Evolutionary conservation across 1,140 invertebrate genomes (phyloP), one percentile per base, ranked within the genome.

Genomic region (Bursaphelenchus mucronatus): DNA sequence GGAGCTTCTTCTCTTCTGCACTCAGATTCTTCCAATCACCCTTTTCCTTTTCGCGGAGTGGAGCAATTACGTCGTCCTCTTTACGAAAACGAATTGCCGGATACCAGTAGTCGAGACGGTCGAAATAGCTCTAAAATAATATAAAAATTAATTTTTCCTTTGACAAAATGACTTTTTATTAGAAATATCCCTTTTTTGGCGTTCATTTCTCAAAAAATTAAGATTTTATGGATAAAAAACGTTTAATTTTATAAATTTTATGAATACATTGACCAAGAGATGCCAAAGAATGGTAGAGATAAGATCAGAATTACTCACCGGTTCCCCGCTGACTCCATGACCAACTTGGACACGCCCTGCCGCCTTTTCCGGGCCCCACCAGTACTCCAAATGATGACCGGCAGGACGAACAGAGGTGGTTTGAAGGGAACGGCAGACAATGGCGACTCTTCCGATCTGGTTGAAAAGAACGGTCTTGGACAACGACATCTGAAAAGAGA

Each of bases 21-120:
- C 55, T 64, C 43, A 79, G 57, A 44, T 68, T 69, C 69, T 79
- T 81, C 77, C 77, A 79, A 62, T 79, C 77, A 9, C 65, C 74
- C 46, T 71, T 40, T 44, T 79, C 77, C 61, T 81, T 81, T 30
- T 67, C 46, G 15, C 78, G 69, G 19, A 79, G 63, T 15, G 78
- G 71, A 11, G 45, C 56, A 49, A 75, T 75, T 10, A 68, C 56
- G 17, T 66, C 69, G 59, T 79, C 77, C 10, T 79, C 78, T 54
- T 78, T 75, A 50, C 79, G 79, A 71, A 81, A 79, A 53, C 77
- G 66, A 64, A 79, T 77, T 15, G 77, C 75, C 17, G 77, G 77
- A 63, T 79, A 79, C 77, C 78, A 81, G 49, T 74, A 81, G 49
- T 79, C 77, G 30, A 69, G 63, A 72, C 77, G 78, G 61, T 79